Evolutionary conservation across 2,888 invertebrate genomes (phyloP), one percentile per base, ranked within the genome.

Genomic region (Lomographa bimaculata): DNA sequence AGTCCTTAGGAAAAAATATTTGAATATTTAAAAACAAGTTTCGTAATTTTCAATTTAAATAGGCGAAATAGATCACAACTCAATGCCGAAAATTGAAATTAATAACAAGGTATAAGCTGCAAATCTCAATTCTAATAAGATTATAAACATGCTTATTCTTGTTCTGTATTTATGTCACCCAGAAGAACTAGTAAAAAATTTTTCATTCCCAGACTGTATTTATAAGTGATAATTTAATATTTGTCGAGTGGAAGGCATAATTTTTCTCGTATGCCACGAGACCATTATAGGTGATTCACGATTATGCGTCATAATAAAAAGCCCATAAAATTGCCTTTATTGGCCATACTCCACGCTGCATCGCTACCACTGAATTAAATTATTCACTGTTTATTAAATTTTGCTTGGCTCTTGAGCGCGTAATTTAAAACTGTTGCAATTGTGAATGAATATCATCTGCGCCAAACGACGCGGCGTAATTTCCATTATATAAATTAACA

Each of bases 251-350:
- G 50, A 54, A 58, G 50, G 57, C 56, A 60, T 73, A 71, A 66
- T 64, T 73, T 77, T 75, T 75, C 60, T 70, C 64, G 56, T 71
- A 65, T 59, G 59, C 62, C 58, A 61, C 58, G 56, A 57, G 50
- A 46, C 72, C 78, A 74, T 83, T 79, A 80, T 71, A 70, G 71
- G 68, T 83, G 82, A 86, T 87, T 83, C 79, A 85, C 76, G 80
- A 79, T 83, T 79, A 80, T 85, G 83, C 78, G 79, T 84, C 85
- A 86, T 80, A 84, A 86, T 89, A 87, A 87, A 87, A 87, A 73
- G 55, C 70, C 78, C 64, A 86, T 89, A 80, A 89, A 87, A 83
- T 78, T 53, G 71, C 69, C 64, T 82, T 87, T 84, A 87, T 87
- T 86, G 86, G 84, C 85, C 74, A 69, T 73, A 71, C 76, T 81